A percentile compares a stretch with the other conserved stretches of the same genome.
Conservation (phyloP, 35 echinoderm and acorn worm species). For the Lytechinus variegatus region DNA sequence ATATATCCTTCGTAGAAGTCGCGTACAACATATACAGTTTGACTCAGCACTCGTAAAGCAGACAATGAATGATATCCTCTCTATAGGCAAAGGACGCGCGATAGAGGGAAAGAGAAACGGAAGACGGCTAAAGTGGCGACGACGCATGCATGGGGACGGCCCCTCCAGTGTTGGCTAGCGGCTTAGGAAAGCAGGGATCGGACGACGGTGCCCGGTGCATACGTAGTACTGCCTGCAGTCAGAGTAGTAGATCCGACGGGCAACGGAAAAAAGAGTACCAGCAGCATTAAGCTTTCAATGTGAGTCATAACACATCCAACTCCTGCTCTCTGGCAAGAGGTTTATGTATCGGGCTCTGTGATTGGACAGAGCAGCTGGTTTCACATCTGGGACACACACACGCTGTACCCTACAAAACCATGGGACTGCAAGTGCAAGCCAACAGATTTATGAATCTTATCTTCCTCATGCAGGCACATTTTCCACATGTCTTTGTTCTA, state of each 20-base stretch:
- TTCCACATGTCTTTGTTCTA: background rate
- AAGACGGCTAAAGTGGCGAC: background rate
- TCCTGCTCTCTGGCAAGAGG: background rate
- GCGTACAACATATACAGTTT: background rate
- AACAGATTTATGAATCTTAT: background rate
- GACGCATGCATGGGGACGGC: background rate
- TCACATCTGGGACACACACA: conserved; percentile 33
- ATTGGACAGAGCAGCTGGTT: background rate
- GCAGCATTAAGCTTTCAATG: background rate
- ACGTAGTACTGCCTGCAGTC: background rate
- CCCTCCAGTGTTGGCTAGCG: conserved; percentile 25
- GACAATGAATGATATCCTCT: conserved; percentile 43
- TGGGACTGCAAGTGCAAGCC: background rate
- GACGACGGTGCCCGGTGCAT: background rate
- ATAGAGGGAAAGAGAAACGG: background rate
- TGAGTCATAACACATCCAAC: conserved; percentile 28
- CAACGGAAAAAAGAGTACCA: background rate
- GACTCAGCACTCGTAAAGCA: background rate
- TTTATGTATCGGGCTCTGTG: conserved; percentile 3
- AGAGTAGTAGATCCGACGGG: background rate
- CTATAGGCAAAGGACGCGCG: background rate
- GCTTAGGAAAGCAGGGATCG: background rate
- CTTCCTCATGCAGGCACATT: conserved; percentile 1
- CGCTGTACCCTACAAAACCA: background rate
- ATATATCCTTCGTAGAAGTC: background rate